phyloP scores from a whole-genome alignment of 1,140 invertebrate species.

The Drosophila kikkawai region DNA sequence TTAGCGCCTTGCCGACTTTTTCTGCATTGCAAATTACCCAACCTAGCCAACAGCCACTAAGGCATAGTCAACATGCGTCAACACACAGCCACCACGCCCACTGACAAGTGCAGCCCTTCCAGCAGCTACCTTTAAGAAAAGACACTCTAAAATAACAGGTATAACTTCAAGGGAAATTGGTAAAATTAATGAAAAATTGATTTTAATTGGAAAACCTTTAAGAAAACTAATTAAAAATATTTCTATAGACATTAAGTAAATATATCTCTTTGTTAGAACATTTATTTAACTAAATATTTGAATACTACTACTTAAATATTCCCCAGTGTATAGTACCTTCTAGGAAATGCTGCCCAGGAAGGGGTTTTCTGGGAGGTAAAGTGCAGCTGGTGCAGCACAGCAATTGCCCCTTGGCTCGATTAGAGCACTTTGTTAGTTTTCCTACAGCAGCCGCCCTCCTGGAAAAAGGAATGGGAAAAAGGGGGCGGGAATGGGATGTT shows the following conservation, averaged over 20 bases:
- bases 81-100: conserved; percentile 53
- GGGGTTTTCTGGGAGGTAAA: conserved; percentile 1
- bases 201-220: neutral
- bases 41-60: conserved; percentile 42
- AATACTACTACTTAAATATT: neutral
- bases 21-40: conserved; percentile 77
- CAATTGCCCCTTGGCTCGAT: conserved; percentile 62
- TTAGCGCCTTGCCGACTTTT: conserved; percentile 50
- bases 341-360: neutral
- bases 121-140: conserved; percentile 3
- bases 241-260: too few relatives aligned
- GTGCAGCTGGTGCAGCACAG: conserved; percentile 26
- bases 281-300: neutral
- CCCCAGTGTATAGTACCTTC: neutral
- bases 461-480: neutral
- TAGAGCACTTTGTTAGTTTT: conserved; percentile 75
- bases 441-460: conserved; percentile 35
- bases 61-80: conserved; percentile 65
- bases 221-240: neutral
- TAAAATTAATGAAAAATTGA: too few relatives aligned
- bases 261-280: neutral
- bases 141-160: neutral
- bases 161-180: neutral
- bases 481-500: neutral
- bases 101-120: conserved; percentile 21